Percentiles rank a stretch among this genome's conserved stretches.
Conservation (phyloP, 2,113 vertebrate genomes). For the Orycteropus afer region DNA sequence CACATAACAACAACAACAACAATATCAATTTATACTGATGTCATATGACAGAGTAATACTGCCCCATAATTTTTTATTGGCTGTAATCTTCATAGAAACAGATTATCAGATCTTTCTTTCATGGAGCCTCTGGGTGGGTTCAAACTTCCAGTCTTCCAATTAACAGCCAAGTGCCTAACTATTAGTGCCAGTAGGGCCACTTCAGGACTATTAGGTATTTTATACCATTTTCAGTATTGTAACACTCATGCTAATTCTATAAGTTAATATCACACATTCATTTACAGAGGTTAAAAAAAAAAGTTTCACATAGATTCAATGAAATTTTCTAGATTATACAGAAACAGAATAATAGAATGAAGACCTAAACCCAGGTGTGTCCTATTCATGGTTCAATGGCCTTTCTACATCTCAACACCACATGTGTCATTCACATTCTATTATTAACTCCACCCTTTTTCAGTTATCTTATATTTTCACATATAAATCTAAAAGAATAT, state of each 20-base stretch:
- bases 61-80: background rate
- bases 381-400: background rate
- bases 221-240: background rate
- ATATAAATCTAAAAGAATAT: background rate
- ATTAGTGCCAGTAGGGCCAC: background rate
- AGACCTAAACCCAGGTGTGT: background rate
- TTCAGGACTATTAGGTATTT: background rate
- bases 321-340: background rate
- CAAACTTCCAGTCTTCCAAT: too few relatives aligned
- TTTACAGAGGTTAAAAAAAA: background rate
- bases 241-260: background rate
- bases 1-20: background rate
- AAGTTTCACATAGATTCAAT: background rate
- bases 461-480: background rate
- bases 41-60: background rate
- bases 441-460: background rate
- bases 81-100: background rate
- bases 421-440: background rate
- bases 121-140: background rate
- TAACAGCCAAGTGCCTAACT: background rate
- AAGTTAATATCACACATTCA: background rate
- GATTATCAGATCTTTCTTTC: background rate
- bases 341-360: background rate
- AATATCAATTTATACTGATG: background rate
- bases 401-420: background rate